Percentiles rank a stretch among this genome's conserved stretches.
Conservation (phyloP, 2,797 vertebrate genomes). For the Parotocinclus haroldoi region DNA sequence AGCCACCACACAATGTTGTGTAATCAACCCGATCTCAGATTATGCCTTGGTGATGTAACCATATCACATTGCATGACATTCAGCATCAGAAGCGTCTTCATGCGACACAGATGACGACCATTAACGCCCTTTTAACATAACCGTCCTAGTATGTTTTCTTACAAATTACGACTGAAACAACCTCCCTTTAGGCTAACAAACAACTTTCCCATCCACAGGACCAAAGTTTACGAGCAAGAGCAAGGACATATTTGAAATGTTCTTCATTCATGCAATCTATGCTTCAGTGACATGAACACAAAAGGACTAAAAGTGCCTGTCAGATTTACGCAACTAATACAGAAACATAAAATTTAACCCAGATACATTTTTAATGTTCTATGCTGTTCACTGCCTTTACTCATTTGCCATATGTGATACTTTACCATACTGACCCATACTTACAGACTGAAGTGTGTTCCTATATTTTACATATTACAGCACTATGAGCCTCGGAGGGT, state of each 20-base stretch:
- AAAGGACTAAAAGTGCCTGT: not conserved
- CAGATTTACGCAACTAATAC: too few species aligned
- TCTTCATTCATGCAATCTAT: not conserved
- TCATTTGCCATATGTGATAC: too few species aligned
- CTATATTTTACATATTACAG: too few species aligned
- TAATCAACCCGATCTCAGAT: conserved; percentile 15
- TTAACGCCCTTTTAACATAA: conserved; percentile 22
- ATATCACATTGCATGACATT: conserved; percentile 13
- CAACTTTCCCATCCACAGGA: not conserved
- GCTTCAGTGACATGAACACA: not conserved
- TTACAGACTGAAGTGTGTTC: too few species aligned
- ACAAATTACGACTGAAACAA: not conserved
- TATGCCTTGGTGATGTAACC: conserved; percentile 23
- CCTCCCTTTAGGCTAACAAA: not conserved
- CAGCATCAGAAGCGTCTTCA: not conserved
- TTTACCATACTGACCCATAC: too few species aligned
- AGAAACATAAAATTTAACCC: too few species aligned
- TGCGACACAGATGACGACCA: conserved; percentile 5
- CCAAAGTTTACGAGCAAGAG: not conserved
- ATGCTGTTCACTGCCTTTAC: too few species aligned
- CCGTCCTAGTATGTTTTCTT: conserved; percentile 1
- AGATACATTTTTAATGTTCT: too few species aligned
- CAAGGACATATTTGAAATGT: not conserved
- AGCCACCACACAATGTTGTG: not conserved
- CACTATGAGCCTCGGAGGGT: too few species aligned